phyloP scores from a whole-genome alignment of 2,888 invertebrate species.

The Diaphora mendica region DNA sequence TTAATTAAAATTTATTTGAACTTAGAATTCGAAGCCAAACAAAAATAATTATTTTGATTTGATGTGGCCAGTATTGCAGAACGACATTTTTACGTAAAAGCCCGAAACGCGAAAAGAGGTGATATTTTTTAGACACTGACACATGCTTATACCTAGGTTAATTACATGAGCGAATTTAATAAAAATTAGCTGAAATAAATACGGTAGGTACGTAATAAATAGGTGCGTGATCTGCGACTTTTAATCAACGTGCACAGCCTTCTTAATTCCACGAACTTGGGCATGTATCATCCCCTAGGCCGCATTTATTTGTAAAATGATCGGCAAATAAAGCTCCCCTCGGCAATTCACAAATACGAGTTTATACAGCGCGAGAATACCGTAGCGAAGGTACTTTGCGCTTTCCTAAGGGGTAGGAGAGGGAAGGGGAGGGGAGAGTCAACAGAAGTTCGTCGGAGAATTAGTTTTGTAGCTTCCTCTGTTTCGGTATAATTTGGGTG shows the following conservation, averaged over 20 bases:
- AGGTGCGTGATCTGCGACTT: too few relatives aligned
- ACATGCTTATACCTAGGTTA: neutral
- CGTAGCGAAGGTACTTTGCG: conserved; percentile 7
- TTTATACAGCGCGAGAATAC: conserved; percentile 15
- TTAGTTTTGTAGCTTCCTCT: conserved; percentile 21
- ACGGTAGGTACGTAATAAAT: too few relatives aligned
- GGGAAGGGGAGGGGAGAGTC: neutral
- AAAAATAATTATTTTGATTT: too few relatives aligned
- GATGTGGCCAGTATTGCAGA: too few relatives aligned
- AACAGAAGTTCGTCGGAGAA: conserved; percentile 9
- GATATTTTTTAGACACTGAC: too few relatives aligned
- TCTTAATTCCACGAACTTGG: conserved; percentile 54
- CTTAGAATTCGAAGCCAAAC: too few relatives aligned
- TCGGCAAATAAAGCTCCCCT: conserved; percentile 74
- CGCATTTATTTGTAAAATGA: conserved; percentile 81
- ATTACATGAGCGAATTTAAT: too few relatives aligned
- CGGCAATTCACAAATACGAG: conserved; percentile 43
- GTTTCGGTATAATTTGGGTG: conserved; percentile 31
- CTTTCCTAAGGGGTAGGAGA: neutral
- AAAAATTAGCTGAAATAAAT: neutral
- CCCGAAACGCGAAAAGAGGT: too few relatives aligned
- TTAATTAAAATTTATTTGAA: too few relatives aligned
- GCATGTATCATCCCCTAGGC: conserved; percentile 60
- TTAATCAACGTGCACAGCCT: conserved; percentile 39
- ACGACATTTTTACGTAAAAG: too few relatives aligned